Evolutionary conservation across 2,888 invertebrate genomes (phyloP).

Genomic region (Ormyrus nitidulus): DNA sequence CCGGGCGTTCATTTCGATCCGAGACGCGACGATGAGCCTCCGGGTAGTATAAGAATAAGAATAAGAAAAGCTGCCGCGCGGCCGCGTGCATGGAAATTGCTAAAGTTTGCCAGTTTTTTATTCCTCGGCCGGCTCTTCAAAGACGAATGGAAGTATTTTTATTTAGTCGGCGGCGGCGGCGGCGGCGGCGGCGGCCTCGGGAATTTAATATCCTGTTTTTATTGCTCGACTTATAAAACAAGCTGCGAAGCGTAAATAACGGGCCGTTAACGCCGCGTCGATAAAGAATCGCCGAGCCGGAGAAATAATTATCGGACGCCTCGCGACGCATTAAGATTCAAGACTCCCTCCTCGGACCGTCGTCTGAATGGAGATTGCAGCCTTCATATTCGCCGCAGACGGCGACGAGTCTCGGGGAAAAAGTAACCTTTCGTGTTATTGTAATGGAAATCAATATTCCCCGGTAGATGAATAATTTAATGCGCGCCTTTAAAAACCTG

Average conservation of each 20-base stretch:
- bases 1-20: conserved; percentile 33
- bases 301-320: conserved; percentile 28
- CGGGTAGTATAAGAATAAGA: background rate
- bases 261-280: too few relatives aligned
- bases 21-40: background rate
- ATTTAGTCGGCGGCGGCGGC: too few relatives aligned
- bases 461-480: conserved; percentile 40
- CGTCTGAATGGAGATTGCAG: conserved; percentile 55
- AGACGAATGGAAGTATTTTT: conserved; percentile 20
- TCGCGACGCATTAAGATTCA: conserved; percentile 20
- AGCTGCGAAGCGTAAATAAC: background rate
- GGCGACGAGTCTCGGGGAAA: conserved; percentile 25
- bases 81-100: conserved; percentile 28
- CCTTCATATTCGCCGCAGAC: conserved; percentile 24
- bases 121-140: background rate
- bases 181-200: too few relatives aligned
- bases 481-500: conserved; percentile 5
- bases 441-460: conserved; percentile 25
- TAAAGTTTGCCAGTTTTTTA: conserved; percentile 20
- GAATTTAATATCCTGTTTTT: too few relatives aligned
- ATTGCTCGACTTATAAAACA: background rate
- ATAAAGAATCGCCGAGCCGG: background rate
- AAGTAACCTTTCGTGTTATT: conserved; percentile 33
- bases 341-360: background rate
- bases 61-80: background rate